Conservation (phyloP, 2,888 invertebrate species). For the Tiliacea aurago region DNA sequence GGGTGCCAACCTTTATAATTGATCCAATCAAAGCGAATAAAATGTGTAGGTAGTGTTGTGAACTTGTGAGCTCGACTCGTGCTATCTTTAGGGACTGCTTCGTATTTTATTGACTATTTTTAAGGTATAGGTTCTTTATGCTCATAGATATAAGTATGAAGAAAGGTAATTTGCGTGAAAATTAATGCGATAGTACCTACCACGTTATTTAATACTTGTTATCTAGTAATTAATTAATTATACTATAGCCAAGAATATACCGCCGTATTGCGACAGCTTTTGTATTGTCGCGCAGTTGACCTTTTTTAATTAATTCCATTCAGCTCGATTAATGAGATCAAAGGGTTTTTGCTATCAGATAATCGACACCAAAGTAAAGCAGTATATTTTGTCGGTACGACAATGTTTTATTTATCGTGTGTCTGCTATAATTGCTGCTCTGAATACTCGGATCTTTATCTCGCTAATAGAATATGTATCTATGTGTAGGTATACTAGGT, state of each 20-base stretch:
- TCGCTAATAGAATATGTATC: slow-evolving; percentile 59
- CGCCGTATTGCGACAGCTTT: slow-evolving; percentile 58
- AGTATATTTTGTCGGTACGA: slow-evolving; percentile 55
- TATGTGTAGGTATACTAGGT: slow-evolving; percentile 24
- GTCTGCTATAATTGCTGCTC: slow-evolving; percentile 55
- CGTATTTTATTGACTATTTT: neutral
- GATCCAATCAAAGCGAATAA: slow-evolving; percentile 51
- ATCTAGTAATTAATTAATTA: slow-evolving; percentile 1
- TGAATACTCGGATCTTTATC: slow-evolving; percentile 59
- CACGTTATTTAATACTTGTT: neutral
- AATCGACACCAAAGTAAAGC: slow-evolving; percentile 67
- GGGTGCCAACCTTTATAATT: slow-evolving; percentile 48
- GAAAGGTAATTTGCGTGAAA: neutral
- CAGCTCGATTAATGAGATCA: slow-evolving; percentile 79
- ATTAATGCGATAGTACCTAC: neutral
- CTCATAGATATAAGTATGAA: neutral
- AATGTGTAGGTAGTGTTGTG: slow-evolving; percentile 18
- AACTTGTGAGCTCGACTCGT: neutral
- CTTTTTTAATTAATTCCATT: slow-evolving; percentile 80
- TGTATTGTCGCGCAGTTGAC: slow-evolving; percentile 70
- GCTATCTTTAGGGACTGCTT: slow-evolving; percentile 1
- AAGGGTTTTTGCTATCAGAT: slow-evolving; percentile 76
- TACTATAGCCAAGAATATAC: neutral
- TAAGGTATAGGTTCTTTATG: neutral
- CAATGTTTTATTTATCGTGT: slow-evolving; percentile 61